phyloP scores from a whole-genome alignment of 2,888 invertebrate species.

The Archaeoteleia sp. region DNA sequence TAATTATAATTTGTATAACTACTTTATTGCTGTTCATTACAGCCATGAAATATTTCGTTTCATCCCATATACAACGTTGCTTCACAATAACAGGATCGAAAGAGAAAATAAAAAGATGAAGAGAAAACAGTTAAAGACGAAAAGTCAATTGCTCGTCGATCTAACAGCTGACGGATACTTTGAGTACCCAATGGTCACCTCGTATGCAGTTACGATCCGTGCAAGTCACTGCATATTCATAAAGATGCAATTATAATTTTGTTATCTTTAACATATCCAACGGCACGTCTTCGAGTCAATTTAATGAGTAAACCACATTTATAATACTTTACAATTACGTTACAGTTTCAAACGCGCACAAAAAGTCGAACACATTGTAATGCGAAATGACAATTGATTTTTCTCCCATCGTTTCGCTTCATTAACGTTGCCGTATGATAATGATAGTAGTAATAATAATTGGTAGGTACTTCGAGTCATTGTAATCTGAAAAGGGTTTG shows the following conservation, averaged over 20 bases:
- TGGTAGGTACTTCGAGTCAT: constrained; percentile 47
- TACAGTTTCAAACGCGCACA: too few relatives aligned
- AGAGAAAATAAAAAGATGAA: constrained; percentile 3
- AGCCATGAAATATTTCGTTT: too few relatives aligned
- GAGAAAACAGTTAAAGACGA: constrained; percentile 28
- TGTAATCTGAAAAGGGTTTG: constrained; percentile 44
- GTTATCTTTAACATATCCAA: constrained; percentile 2
- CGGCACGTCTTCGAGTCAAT: neutral
- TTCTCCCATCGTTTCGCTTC: neutral
- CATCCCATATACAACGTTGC: too few relatives aligned
- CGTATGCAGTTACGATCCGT: constrained; percentile 24
- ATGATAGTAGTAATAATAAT: constrained; percentile 45
- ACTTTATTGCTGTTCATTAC: too few relatives aligned
- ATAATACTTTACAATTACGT: neutral
- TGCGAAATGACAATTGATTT: constrained; percentile 24
- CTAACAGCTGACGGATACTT: constrained; percentile 43
- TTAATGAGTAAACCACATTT: constrained; percentile 8
- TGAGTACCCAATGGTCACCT: constrained; percentile 30
- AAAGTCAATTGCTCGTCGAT: constrained; percentile 22
- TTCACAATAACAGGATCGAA: too few relatives aligned
- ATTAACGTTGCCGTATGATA: constrained; percentile 14
- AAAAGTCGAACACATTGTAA: constrained; percentile 3
- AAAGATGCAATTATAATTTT: constrained; percentile 31
- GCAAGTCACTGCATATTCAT: constrained; percentile 50
- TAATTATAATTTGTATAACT: too few relatives aligned